Conservation (phyloP, 2,797 vertebrate genomes). For the Agapornis canus region DNA sequence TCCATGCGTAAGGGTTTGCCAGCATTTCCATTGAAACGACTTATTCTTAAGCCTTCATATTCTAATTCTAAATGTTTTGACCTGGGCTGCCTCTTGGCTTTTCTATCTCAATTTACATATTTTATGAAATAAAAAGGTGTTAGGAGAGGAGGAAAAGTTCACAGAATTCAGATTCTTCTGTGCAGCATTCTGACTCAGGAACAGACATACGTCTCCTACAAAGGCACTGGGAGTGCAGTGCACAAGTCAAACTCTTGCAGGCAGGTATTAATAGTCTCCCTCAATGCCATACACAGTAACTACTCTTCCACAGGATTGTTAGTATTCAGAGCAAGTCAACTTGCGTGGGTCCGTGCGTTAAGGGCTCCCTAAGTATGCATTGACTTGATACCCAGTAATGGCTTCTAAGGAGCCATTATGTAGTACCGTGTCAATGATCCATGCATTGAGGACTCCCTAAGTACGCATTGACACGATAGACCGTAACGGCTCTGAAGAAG, state of each 20-base stretch:
- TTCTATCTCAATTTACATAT: neutral
- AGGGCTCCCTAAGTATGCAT: constrained; percentile 83
- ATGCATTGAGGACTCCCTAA: constrained; percentile 80
- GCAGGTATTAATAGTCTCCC: neutral
- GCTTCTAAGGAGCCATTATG: constrained; percentile 84
- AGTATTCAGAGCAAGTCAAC: constrained; percentile 79
- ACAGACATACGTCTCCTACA: neutral
- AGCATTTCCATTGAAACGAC: neutral
- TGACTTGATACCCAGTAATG: constrained; percentile 84
- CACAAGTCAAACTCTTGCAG: neutral
- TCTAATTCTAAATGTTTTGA: neutral
- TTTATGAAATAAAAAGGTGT: constrained; percentile 25
- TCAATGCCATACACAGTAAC: constrained; percentile 59
- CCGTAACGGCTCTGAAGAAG: constrained; percentile 82
- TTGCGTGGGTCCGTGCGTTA: constrained; percentile 76
- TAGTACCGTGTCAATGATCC: constrained; percentile 83
- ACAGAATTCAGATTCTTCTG: neutral
- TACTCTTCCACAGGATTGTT: constrained; percentile 78
- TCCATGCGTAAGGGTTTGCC: neutral
- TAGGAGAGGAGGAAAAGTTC: neutral
- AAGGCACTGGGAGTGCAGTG: accelerated
- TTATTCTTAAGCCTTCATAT: constrained; percentile 3
- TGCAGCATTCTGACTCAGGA: neutral
- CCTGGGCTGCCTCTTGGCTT: neutral
- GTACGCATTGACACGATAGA: constrained; percentile 81